Percentiles rank a stretch among this genome's conserved stretches.
These are phyloP conservation scores for Centropyge bicolor DNA, from an alignment of 2,797 vertebrate species.

Conservation along the genomic window DNA sequence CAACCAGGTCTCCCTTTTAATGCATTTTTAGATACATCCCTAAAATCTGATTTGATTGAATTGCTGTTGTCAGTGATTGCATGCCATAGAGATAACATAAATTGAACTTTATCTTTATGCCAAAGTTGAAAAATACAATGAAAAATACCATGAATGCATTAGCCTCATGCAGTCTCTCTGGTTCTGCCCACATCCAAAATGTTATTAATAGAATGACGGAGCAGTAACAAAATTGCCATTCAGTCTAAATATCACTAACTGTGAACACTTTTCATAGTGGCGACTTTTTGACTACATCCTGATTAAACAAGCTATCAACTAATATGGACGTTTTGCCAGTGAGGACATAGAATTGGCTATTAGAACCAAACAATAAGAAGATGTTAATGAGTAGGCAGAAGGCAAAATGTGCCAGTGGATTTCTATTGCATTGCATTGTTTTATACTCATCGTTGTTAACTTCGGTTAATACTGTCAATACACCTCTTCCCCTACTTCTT, in stretches of 20 bases:
- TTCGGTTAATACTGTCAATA: neutral
- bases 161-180: neutral
- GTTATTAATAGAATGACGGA: neutral
- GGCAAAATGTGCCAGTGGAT: neutral
- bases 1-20: neutral
- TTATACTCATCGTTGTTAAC: neutral
- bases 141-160: neutral
- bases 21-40: neutral
- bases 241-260: neutral
- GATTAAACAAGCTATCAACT: neutral
- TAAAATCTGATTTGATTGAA: neutral
- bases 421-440: neutral
- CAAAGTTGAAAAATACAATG: neutral
- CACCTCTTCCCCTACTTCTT: neutral
- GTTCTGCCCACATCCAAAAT: neutral
- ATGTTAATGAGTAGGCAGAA: conserved; percentile 4
- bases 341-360: neutral
- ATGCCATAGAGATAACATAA: neutral
- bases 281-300: neutral
- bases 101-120: neutral
- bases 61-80: neutral
- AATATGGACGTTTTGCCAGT: neutral
- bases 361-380: conserved; percentile 3
- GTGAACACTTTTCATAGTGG: neutral
- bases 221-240: neutral